Percentiles rank a stretch among this genome's conserved stretches.
Conservation (phyloP, 2,888 invertebrate species). For the Xanthostigma xanthostigma region DNA sequence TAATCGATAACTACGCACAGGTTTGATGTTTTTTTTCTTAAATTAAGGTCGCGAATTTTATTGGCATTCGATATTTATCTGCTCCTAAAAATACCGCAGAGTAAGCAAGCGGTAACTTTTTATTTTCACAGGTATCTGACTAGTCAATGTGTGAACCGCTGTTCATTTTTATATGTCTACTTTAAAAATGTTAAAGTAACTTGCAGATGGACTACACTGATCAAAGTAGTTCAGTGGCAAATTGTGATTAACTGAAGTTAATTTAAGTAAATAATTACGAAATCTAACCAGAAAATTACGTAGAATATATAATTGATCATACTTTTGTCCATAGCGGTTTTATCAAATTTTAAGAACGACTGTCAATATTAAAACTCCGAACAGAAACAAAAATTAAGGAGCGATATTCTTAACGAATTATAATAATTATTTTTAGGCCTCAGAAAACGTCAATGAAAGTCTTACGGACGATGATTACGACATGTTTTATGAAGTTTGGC, state of each 20-base stretch:
- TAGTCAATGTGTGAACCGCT: neutral
- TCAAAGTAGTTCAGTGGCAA: too few species aligned
- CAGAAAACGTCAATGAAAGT: conserved; percentile 94
- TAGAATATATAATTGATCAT: too few species aligned
- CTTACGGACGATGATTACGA: conserved; percentile 98
- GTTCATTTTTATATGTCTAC: too few species aligned
- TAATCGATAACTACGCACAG: conserved; percentile 96
- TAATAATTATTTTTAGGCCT: conserved; percentile 42
- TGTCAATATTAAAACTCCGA: too few species aligned
- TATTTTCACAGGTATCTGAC: neutral
- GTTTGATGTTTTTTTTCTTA: conserved; percentile 5
- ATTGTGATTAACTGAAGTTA: too few species aligned
- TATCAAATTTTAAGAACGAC: too few species aligned
- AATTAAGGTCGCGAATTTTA: neutral
- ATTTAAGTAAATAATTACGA: too few species aligned
- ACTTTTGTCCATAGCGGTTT: too few species aligned
- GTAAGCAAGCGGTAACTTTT: neutral
- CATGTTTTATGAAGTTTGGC: conserved; percentile 99
- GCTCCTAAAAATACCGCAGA: neutral
- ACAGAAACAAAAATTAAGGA: too few species aligned
- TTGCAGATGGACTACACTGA: too few species aligned
- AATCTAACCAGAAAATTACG: too few species aligned
- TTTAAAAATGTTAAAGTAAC: too few species aligned
- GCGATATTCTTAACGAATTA: neutral
- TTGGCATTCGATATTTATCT: neutral